A percentile compares a stretch with the other conserved stretches of the same genome.
These are phyloP conservation scores for Cheiracanthium punctorium DNA, from an alignment of 2,888 invertebrate species.

Conservation along the genomic window DNA sequence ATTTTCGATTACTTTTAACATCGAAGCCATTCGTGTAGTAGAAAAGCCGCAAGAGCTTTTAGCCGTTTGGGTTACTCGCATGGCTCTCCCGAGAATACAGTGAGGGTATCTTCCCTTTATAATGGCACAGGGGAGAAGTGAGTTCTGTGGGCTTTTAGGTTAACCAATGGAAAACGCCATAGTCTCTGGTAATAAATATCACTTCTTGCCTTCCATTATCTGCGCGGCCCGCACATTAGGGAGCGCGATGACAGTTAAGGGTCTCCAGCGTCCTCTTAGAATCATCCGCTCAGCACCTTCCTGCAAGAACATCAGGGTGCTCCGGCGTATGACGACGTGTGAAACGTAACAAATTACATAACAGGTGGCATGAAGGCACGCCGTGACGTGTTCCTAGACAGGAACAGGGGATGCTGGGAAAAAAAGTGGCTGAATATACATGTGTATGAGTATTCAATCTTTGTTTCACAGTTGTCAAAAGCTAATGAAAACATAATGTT, in stretches of 20 bases:
- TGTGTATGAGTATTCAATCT: too few species aligned
- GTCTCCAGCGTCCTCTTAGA: background rate
- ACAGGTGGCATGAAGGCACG: background rate
- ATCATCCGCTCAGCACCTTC: background rate
- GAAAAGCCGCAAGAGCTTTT: background rate
- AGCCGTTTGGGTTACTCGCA: background rate
- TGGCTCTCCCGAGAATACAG: background rate
- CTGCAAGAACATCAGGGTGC: background rate
- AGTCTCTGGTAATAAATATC: background rate
- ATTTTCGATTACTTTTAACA: too few species aligned
- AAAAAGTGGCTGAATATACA: too few species aligned
- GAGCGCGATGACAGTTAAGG: background rate
- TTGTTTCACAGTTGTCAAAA: too few species aligned
- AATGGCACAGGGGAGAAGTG: background rate
- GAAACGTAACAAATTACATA: background rate
- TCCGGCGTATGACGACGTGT: background rate
- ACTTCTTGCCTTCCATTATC: background rate
- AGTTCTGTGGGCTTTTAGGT: background rate
- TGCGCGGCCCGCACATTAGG: background rate
- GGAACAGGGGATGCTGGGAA: too few species aligned
- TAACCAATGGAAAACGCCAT: slow-evolving; percentile 3
- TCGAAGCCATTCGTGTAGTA: too few species aligned
- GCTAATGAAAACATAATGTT: too few species aligned
- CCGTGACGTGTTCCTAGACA: background rate
- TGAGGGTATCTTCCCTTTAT: background rate